Evolutionary conservation across 2,797 vertebrate species (phyloP).

Genomic region (Enteromius mattozi): DNA sequence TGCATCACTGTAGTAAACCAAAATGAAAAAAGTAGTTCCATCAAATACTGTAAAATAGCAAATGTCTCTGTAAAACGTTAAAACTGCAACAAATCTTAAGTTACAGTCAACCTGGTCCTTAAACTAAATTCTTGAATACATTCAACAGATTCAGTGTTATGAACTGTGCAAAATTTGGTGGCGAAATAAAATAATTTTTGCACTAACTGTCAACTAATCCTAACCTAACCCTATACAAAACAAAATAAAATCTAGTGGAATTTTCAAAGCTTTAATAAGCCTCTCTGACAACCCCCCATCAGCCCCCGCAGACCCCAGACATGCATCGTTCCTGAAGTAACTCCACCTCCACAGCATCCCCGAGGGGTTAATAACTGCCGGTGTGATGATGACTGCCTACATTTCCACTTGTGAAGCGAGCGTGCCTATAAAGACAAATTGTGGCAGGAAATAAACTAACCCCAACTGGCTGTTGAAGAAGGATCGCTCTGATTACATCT

Average conservation of each 20-base stretch:
- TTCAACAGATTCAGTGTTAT: background rate
- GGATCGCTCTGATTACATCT: slow-evolving; percentile 74
- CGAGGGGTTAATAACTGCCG: slow-evolving; percentile 70
- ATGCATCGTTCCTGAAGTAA: background rate
- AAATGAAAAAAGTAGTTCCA: background rate
- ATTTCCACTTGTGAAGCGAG: slow-evolving; percentile 42
- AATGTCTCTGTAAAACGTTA: background rate
- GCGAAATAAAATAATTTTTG: background rate
- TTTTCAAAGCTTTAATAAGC: slow-evolving; percentile 24
- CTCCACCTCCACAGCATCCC: slow-evolving; percentile 31
- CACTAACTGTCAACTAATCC: background rate
- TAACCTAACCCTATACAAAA: background rate
- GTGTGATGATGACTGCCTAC: slow-evolving; percentile 63
- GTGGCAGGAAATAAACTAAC: slow-evolving; percentile 69
- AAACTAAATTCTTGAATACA: background rate
- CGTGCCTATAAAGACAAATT: slow-evolving; percentile 71
- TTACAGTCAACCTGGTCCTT: background rate
- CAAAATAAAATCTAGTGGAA: background rate
- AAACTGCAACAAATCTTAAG: background rate
- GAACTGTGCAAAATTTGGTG: background rate
- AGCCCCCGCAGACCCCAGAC: slow-evolving; percentile 6
- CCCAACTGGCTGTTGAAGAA: slow-evolving; percentile 64
- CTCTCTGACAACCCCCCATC: background rate
- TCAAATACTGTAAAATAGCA: background rate
- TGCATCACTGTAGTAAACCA: background rate